These are phyloP conservation scores for Seriola aureovittata DNA, from an alignment of 2,113 vertebrate species.

Conservation along the genomic window DNA sequence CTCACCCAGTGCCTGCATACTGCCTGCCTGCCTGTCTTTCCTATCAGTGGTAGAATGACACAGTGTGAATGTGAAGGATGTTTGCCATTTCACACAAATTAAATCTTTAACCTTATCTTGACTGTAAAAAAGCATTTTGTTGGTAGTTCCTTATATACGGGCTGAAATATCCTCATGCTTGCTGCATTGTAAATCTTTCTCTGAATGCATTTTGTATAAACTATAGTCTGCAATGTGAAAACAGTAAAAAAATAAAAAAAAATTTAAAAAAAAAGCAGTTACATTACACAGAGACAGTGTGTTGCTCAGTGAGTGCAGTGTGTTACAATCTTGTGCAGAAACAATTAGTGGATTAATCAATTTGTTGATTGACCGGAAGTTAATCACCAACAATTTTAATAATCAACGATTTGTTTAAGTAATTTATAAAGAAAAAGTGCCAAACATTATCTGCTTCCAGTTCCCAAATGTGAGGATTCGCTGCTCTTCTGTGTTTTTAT, in stretches of 20 bases:
- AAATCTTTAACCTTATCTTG: too few relatives aligned
- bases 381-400: background rate
- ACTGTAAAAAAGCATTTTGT: background rate
- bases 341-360: background rate
- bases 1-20: slow-evolving; percentile 21
- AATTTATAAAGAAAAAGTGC: background rate
- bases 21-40: background rate
- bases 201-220: background rate
- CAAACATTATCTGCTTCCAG: background rate
- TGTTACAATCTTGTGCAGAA: background rate
- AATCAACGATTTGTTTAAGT: background rate
- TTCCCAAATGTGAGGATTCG: background rate
- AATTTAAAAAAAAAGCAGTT: background rate
- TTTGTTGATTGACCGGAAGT: background rate
- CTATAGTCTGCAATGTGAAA: background rate
- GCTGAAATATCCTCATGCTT: background rate
- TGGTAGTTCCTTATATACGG: background rate
- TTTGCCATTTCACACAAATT: background rate
- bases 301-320: background rate
- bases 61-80: background rate
- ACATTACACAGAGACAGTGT: background rate
- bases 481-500: background rate
- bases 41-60: background rate
- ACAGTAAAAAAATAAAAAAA: background rate
- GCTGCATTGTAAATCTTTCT: background rate